phyloP scores from a whole-genome alignment of 37 sponge, comb jelly and placozoan genomes.

The Dysidea cf. avara region DNA sequence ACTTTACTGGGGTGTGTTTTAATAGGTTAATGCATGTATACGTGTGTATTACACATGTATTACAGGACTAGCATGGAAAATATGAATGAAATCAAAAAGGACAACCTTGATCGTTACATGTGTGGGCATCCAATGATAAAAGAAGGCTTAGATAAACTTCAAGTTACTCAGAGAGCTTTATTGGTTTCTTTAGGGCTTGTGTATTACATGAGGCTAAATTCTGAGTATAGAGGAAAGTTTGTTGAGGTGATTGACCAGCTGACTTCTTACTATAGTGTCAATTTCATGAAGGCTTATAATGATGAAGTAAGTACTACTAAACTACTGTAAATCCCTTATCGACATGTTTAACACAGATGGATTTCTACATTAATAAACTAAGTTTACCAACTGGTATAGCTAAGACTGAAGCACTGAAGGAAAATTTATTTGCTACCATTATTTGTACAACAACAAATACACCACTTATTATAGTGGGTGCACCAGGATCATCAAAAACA shows the following conservation, averaged over 20 bases:
- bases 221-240: conserved; percentile 2
- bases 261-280: not conserved
- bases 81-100: too few relatives aligned
- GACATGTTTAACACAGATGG: too few relatives aligned
- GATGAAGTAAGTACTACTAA: conserved; percentile 22
- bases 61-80: too few relatives aligned
- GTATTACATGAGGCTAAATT: conserved; percentile 58
- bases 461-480: conserved; percentile 91
- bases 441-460: conserved; percentile 77
- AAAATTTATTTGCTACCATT: conserved; percentile 88
- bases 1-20: too few relatives aligned
- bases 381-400: conserved; percentile 70
- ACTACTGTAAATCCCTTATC: too few relatives aligned
- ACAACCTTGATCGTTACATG: too few relatives aligned
- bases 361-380: conserved; percentile 48
- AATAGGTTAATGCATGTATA: too few relatives aligned
- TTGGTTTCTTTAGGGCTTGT: conserved; percentile 57
- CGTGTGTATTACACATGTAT: too few relatives aligned
- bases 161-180: conserved; percentile 23
- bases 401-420: conserved; percentile 89
- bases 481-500: too few relatives aligned
- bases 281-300: conserved; percentile 4
- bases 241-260: conserved; percentile 1
- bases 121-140: too few relatives aligned
- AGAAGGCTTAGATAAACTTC: too few relatives aligned